Conservation (phyloP, 2,888 invertebrate species). For the Gymnoscelis rufifasciata region DNA sequence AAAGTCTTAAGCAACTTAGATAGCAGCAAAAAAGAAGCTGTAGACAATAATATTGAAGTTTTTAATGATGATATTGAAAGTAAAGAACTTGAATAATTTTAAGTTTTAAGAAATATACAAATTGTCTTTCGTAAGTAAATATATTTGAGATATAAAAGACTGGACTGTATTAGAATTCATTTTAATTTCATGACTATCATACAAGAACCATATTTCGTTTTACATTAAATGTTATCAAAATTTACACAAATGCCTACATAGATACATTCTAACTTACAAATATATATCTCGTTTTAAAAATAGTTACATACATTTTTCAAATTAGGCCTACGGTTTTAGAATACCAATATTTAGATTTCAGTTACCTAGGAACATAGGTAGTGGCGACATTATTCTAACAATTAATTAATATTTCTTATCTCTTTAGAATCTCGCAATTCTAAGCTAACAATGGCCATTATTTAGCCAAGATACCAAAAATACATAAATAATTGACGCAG, state of each 20-base stretch:
- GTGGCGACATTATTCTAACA: too few species aligned
- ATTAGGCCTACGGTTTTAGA: slow-evolving; percentile 40
- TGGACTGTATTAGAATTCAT: slow-evolving; percentile 60
- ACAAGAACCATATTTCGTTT: slow-evolving; percentile 49
- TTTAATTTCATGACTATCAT: slow-evolving; percentile 68
- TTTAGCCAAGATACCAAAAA: slow-evolving; percentile 13
- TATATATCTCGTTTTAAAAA: slow-evolving; percentile 72
- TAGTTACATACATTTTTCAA: slow-evolving; percentile 58
- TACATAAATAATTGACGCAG: slow-evolving; percentile 51
- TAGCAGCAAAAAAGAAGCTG: slow-evolving; percentile 45
- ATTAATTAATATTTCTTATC: not conserved
- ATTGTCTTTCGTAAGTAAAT: slow-evolving; percentile 4
- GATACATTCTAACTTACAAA: slow-evolving; percentile 50
- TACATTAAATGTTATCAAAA: slow-evolving; percentile 65
- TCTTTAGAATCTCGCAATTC: too few species aligned
- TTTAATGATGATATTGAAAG: slow-evolving; percentile 20
- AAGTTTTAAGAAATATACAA: not conserved
- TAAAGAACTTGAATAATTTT: slow-evolving; percentile 15
- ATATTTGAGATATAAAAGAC: slow-evolving; percentile 56
- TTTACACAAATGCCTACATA: slow-evolving; percentile 63
- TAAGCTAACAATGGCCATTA: not conserved
- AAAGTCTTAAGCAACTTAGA: slow-evolving; percentile 64
- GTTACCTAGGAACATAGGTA: too few species aligned
- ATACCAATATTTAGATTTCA: too few species aligned
- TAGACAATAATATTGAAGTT: slow-evolving; percentile 31